Percentiles rank a stretch among this genome's conserved stretches.
Conservation (phyloP, 2,888 invertebrate genomes). For the Meandrusa payeni region DNA sequence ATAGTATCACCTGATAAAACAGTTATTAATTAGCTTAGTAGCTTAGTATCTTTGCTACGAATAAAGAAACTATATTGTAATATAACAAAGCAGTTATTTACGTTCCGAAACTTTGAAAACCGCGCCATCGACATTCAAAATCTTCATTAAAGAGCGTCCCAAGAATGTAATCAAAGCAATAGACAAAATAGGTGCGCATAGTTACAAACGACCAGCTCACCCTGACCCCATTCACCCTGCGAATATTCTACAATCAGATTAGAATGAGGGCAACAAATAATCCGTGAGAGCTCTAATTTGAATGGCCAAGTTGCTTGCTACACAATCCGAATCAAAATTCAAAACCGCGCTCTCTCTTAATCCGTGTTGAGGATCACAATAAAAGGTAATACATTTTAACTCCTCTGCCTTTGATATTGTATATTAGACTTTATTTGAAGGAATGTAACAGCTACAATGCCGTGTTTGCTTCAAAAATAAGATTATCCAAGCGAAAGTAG, state of each 20-base stretch:
- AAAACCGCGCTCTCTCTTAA: slow-evolving; percentile 81
- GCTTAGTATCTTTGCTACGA: no score
- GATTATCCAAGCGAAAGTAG: slow-evolving; percentile 80
- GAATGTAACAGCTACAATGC: slow-evolving; percentile 46
- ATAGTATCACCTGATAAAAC: no score
- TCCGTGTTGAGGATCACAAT: slow-evolving; percentile 81
- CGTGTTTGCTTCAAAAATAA: slow-evolving; percentile 60
- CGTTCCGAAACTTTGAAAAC: slow-evolving; percentile 50
- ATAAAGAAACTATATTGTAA: neutral
- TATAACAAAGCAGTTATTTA: slow-evolving; percentile 38
- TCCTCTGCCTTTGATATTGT: slow-evolving; percentile 41
- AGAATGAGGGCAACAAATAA: slow-evolving; percentile 55
- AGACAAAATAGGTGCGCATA: slow-evolving; percentile 75
- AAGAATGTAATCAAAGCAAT: slow-evolving; percentile 75
- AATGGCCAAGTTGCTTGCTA: slow-evolving; percentile 62
- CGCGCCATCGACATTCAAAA: slow-evolving; percentile 46
- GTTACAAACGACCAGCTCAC: slow-evolving; percentile 52
- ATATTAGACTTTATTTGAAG: slow-evolving; percentile 52
- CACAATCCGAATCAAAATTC: slow-evolving; percentile 80
- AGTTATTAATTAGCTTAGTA: no score
- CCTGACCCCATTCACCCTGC: slow-evolving; percentile 42
- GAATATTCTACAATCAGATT: slow-evolving; percentile 36
- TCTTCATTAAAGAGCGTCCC: slow-evolving; percentile 70
- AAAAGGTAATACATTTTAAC: slow-evolving; percentile 81
- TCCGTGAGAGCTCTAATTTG: slow-evolving; percentile 60